Conservation (phyloP, 2,797 vertebrate species). For the Limosa lapponica region DNA sequence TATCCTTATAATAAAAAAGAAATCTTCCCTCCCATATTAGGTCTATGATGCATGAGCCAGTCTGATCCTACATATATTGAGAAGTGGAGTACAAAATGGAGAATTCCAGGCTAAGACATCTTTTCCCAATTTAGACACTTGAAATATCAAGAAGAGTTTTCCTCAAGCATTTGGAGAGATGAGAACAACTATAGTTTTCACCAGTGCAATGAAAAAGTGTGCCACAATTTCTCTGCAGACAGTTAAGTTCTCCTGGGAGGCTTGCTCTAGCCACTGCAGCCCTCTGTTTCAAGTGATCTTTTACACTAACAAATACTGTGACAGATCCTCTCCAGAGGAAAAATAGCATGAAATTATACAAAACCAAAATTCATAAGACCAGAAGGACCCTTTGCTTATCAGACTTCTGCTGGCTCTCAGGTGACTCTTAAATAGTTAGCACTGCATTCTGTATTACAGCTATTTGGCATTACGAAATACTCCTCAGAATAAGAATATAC, state of each 20-base stretch:
- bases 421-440: not conserved
- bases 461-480: not conserved
- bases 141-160: not conserved
- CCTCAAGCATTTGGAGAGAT: not conserved
- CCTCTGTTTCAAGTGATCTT: not conserved
- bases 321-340: not conserved
- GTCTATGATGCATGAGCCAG: not conserved
- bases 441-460: not conserved
- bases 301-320: not conserved
- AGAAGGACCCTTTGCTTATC: not conserved
- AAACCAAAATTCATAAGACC: not conserved
- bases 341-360: not conserved
- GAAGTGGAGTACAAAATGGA: not conserved
- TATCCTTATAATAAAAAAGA: not conserved
- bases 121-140: not conserved
- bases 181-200: not conserved
- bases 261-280: not conserved
- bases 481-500: not conserved
- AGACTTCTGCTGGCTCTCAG: not conserved
- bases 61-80: not conserved
- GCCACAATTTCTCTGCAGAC: not conserved
- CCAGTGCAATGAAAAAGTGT: not conserved
- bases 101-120: not conserved
- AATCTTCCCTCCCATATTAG: not conserved
- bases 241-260: not conserved